These are phyloP conservation scores for Potamilus streckersoni DNA, from an alignment of 1,140 invertebrate species.

Conservation along the genomic window DNA sequence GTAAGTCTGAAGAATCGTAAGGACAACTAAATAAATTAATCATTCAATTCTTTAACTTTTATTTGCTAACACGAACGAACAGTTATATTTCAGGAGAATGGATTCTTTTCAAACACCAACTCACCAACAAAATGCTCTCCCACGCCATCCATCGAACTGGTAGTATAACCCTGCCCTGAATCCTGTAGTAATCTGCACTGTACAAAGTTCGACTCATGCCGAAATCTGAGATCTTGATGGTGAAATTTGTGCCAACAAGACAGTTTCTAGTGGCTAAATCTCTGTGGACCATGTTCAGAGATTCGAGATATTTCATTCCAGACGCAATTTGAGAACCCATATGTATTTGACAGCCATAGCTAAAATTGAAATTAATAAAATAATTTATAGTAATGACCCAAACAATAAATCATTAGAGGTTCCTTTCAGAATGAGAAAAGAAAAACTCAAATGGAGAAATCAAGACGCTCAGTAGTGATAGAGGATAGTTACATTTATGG, in stretches of 20 bases:
- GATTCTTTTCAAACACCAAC: conserved; percentile 35
- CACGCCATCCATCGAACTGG: conserved; percentile 91
- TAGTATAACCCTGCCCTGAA: conserved; percentile 81
- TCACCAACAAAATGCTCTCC: conserved; percentile 85
- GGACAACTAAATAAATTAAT: too few relatives aligned
- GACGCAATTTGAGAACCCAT: conserved; percentile 86
- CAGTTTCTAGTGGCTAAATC: conserved; percentile 85
- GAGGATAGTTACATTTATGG: too few relatives aligned
- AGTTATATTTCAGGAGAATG: too few relatives aligned
- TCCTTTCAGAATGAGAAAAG: too few relatives aligned
- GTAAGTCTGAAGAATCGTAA: too few relatives aligned
- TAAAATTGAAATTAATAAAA: conserved; percentile 65
- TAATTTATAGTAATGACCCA: background rate
- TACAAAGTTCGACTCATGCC: conserved; percentile 88
- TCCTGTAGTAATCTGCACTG: conserved; percentile 82
- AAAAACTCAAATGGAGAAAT: too few relatives aligned
- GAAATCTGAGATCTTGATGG: conserved; percentile 91
- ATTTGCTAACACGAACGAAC: too few relatives aligned
- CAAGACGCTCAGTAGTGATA: too few relatives aligned
- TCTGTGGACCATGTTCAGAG: conserved; percentile 81
- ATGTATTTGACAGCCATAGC: conserved; percentile 82
- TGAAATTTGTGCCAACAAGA: conserved; percentile 84
- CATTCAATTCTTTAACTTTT: too few relatives aligned
- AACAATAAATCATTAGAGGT: background rate
- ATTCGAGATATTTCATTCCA: conserved; percentile 88